phyloP scores from a whole-genome alignment of 2,888 invertebrate species.

The Rapana venosa region DNA sequence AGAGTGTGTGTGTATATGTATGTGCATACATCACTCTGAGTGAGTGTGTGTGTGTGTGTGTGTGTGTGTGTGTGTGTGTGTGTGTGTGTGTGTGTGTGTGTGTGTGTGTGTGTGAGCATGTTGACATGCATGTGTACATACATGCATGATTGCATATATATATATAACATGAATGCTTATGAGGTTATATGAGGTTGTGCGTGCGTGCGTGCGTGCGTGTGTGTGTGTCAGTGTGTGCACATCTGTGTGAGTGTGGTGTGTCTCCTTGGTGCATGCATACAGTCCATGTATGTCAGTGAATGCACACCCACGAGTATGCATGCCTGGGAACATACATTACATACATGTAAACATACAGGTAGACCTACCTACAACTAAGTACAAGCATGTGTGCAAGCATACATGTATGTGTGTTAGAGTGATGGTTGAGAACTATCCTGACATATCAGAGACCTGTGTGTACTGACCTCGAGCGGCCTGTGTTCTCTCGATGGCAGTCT shows the following conservation, averaged over 20 bases:
- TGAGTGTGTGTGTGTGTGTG: background rate
- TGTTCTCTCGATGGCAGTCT: constrained; percentile 77
- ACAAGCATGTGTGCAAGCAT: background rate
- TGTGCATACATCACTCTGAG: background rate
- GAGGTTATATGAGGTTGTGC: background rate
- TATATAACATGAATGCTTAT: too few relatives aligned
- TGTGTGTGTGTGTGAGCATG: too few relatives aligned
- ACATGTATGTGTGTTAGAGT: background rate
- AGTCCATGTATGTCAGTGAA: background rate
- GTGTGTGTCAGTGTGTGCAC: background rate
- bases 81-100: background rate
- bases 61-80: background rate
- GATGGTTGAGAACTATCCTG: background rate
- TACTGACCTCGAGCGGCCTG: constrained; percentile 42
- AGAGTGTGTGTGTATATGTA: background rate
- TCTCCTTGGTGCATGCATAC: background rate
- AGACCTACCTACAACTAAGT: too few relatives aligned
- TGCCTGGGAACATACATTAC: background rate
- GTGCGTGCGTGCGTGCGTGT: background rate
- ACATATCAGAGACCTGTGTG: background rate
- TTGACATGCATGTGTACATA: too few relatives aligned
- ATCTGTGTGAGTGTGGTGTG: too few relatives aligned
- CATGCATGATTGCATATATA: too few relatives aligned
- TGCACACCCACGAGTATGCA: background rate
- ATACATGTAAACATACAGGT: background rate